phyloP scores from a whole-genome alignment of 2,797 vertebrate genomes.

The Pteronotus mesoamericanus region DNA sequence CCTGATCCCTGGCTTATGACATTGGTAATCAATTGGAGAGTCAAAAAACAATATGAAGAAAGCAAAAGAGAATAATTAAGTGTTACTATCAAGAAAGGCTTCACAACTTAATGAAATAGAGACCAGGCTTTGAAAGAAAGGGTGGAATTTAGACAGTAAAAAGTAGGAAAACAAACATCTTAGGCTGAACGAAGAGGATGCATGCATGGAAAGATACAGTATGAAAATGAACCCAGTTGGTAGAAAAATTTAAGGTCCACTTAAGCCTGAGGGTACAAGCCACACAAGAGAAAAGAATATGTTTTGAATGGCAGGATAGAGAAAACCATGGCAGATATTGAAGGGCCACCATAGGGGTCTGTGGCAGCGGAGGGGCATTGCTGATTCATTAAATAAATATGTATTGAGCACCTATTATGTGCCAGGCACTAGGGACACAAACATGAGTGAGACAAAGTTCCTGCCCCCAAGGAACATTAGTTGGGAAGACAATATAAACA shows the following conservation, averaged over 20 bases:
- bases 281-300: background rate
- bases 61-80: background rate
- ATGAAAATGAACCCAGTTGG: background rate
- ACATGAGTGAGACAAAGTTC: background rate
- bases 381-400: background rate
- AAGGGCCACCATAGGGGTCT: background rate
- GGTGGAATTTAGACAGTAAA: background rate
- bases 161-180: background rate
- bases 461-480: background rate
- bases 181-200: background rate
- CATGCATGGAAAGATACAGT: background rate
- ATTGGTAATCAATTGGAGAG: background rate
- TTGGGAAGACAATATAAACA: background rate
- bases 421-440: background rate
- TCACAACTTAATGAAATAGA: background rate
- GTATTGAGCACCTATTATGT: background rate
- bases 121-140: background rate
- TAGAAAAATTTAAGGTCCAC: background rate
- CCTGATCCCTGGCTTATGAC: background rate
- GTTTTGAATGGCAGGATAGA: background rate
- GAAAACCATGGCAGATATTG: background rate
- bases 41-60: background rate
- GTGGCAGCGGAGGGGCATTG: background rate
- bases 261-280: background rate
- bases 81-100: background rate